phyloP scores from a whole-genome alignment of 35 echinoderm and acorn worm species.

The Ophiothrix spiculata region DNA sequence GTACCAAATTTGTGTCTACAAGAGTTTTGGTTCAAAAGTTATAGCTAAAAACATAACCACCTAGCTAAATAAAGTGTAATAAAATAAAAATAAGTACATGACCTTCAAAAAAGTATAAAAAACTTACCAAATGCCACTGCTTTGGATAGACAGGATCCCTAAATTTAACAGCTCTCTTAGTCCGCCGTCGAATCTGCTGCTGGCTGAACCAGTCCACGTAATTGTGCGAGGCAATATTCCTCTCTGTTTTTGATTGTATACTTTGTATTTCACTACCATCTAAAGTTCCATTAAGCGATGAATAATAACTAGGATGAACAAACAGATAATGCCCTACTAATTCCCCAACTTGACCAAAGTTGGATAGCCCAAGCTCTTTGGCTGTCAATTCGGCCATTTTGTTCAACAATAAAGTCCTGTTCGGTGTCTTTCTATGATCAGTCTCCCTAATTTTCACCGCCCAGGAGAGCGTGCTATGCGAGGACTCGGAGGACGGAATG shows the following conservation, averaged over 20 bases:
- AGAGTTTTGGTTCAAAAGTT: no score
- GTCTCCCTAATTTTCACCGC: not conserved
- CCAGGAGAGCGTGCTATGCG: not conserved
- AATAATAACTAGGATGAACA: not conserved
- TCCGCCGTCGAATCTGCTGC: not conserved
- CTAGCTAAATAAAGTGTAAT: no score
- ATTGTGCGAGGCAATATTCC: not conserved
- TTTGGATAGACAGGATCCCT: not conserved
- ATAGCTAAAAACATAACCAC: no score
- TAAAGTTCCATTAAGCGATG: not conserved
- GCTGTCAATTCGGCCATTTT: not conserved
- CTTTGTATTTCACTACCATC: not conserved
- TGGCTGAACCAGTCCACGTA: not conserved
- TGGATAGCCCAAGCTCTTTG: not conserved
- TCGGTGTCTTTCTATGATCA: not conserved
- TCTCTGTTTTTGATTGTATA: not conserved
- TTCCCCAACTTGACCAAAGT: not conserved
- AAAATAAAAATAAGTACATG: no score
- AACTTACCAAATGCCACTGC: not conserved
- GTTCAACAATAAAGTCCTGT: not conserved
- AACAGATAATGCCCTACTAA: not conserved
- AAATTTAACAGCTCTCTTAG: not conserved
- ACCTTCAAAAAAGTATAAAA: no score
- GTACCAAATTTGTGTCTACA: no score
- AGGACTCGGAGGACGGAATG: not conserved